phyloP scores from a whole-genome alignment of 30 jellyfish, hydroid and myxozoan species.

The Sanderia malayensis region DNA sequence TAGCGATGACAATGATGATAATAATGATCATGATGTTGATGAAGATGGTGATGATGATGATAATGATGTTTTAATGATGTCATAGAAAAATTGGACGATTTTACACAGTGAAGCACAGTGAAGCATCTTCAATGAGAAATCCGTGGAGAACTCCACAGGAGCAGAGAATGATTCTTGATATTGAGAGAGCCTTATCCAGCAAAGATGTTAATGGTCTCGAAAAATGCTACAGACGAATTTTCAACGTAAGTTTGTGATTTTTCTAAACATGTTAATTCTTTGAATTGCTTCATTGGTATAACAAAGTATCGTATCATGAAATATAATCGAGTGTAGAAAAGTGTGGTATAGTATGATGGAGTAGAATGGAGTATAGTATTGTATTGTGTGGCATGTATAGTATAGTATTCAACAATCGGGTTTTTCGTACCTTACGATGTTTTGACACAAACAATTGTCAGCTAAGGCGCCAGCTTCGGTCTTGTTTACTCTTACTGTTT shows the following conservation, averaged over 20 bases:
- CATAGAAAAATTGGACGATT: conserved; percentile 48
- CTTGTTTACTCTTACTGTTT: too few species aligned
- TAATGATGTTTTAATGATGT: not conserved
- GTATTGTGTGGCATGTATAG: too few species aligned
- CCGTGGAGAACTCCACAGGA: not conserved
- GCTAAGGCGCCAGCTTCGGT: too few species aligned
- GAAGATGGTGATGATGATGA: not conserved
- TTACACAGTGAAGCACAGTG: conserved; percentile 39
- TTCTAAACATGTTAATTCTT: too few species aligned
- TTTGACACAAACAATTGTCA: too few species aligned
- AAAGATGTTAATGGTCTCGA: conserved; percentile 47
- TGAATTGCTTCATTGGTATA: too few species aligned
- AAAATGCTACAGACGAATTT: conserved; percentile 47
- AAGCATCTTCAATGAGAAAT: not conserved
- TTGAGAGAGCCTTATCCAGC: conserved; percentile 46
- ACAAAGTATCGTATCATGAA: too few species aligned
- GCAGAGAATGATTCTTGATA: conserved; percentile 42
- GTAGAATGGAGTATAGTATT: too few species aligned
- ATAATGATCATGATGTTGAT: not conserved
- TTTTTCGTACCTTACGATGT: too few species aligned
- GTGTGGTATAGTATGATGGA: too few species aligned
- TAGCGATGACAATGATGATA: not conserved
- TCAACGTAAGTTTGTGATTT: conserved; percentile 44
- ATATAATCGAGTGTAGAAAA: too few species aligned
- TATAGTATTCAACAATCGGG: too few species aligned